Base-by-base conservation (phyloP, 2,888 invertebrate species). In the Trypoxylon attenuatum region DNA sequence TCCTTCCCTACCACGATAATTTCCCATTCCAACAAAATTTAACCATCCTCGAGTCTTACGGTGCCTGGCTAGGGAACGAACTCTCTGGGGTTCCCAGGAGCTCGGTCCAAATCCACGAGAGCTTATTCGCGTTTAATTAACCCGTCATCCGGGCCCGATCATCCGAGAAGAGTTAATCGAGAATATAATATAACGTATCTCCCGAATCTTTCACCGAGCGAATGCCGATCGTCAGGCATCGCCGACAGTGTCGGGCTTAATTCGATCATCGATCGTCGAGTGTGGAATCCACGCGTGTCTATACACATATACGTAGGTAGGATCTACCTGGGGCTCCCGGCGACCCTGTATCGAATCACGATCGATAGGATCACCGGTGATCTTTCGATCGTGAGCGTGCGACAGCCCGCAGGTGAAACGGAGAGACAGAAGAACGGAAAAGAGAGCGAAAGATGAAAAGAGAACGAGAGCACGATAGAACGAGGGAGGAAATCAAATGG, bases 251-350 rank as follows among this genome's bases (percentile, higher is more conserved):
- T 76, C 76, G 73, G 53, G 65, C 66, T 68, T 76, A 76, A 76
- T 73, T 69, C 75, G 76, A 75, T 73, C 76, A 75, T 70, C 71
- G 75, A 72, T 71, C 73, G 71, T 64, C 59, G 51, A 19, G 54
- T 56, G 23, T 58, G 69, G 60, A 71, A 69, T 74, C 67, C 71
- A 67, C 62, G 62, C 56, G 65, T 45, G 43, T 45, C 25, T 42
- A 41, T 56, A 53, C 23, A 6, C 47, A 41, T 46, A 42, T 49
- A 52, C 50, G 27, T 10, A 13, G 13, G 22, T 45, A 45, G 50
- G 43, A 23, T 47, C 21, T 53, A 60, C 46, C 57, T 55, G 64
- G 45, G 29, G 39, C 43, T 39, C 22, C 49, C 43, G 68, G 61
- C 57, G 61, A 69, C 50, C 57, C 64, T 23, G 53, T 49, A 52